Conservation (phyloP, 2,797 vertebrate genomes). For the Lutjanus argentimaculatus region DNA sequence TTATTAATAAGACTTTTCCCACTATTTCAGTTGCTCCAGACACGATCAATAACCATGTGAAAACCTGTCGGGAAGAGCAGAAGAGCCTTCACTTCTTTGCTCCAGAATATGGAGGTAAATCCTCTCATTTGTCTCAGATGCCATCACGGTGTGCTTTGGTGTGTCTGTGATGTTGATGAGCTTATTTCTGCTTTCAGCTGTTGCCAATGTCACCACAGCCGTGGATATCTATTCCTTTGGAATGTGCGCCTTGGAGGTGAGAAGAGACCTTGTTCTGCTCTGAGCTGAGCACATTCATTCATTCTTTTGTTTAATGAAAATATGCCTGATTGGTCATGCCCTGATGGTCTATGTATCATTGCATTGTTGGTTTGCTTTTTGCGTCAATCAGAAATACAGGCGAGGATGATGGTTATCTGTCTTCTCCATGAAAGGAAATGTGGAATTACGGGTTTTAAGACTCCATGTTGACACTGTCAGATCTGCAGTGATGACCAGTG, state of each 20-base stretch:
- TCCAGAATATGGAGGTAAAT: conserved; percentile 95
- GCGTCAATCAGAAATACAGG: neutral
- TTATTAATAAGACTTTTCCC: neutral
- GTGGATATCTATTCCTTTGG: conserved; percentile 99
- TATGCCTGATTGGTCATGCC: neutral
- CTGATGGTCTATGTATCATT: neutral
- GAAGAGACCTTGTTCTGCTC: conserved; percentile 23
- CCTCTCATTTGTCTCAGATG: neutral
- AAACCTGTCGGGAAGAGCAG: conserved; percentile 98
- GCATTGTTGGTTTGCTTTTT: conserved; percentile 5
- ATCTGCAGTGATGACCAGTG: too few species aligned
- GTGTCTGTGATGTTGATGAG: conserved; percentile 34
- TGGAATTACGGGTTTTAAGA: neutral
- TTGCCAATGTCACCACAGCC: conserved; percentile 96
- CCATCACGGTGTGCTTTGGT: neutral
- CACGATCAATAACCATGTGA: conserved; percentile 99
- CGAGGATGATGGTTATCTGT: neutral
- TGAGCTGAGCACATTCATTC: neutral
- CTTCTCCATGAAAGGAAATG: neutral
- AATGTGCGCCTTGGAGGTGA: conserved; percentile 98
- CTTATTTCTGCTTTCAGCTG: conserved; percentile 86
- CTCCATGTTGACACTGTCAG: neutral
- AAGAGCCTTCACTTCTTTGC: conserved; percentile 99
- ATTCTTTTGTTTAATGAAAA: neutral
- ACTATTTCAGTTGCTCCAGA: conserved; percentile 92